Conservation (phyloP, 2,797 vertebrate species). For the Myoxocephalus aenaeus region DNA sequence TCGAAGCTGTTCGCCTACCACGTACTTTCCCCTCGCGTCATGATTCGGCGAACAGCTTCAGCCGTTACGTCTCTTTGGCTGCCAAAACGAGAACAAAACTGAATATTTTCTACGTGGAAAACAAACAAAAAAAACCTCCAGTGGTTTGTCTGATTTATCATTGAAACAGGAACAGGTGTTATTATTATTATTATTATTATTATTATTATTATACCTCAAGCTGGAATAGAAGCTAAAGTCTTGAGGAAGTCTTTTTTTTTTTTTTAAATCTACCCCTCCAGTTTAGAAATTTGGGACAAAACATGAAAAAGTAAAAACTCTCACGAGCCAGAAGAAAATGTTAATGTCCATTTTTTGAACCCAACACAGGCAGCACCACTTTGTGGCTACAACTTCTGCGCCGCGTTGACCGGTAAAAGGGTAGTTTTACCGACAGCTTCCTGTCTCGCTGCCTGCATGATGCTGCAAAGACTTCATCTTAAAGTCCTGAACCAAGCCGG, state of each 20-base stretch:
- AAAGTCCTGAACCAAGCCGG: slow-evolving; percentile 26
- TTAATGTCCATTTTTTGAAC: slow-evolving; percentile 48
- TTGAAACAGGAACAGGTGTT: slow-evolving; percentile 42
- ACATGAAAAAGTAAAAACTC: slow-evolving; percentile 1
- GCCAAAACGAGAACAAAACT: slow-evolving; percentile 53
- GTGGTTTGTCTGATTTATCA: slow-evolving; percentile 60
- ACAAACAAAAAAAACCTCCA: slow-evolving; percentile 62
- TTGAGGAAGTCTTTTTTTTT: slow-evolving; percentile 49
- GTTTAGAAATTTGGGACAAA: slow-evolving; percentile 46
- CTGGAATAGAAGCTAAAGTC: slow-evolving; percentile 48
- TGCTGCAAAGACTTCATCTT: slow-evolving; percentile 42
- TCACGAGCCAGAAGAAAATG: slow-evolving; percentile 47
- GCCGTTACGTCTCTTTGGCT: slow-evolving; percentile 65
- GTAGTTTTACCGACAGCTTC: slow-evolving; percentile 39
- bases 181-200: slow-evolving; percentile 37
- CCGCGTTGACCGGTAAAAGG: slow-evolving; percentile 34
- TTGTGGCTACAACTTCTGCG: slow-evolving; percentile 59
- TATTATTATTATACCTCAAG: slow-evolving; percentile 31
- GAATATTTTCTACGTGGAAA: slow-evolving; percentile 30
- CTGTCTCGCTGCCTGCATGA: slow-evolving; percentile 27
- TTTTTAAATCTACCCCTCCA: slow-evolving; percentile 33
- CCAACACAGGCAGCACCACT: slow-evolving; percentile 54
- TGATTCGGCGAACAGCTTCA: slow-evolving; percentile 54
- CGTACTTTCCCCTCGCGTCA: slow-evolving; percentile 23
- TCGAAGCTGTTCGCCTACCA: slow-evolving; percentile 29